Base-by-base conservation (phyloP, 2,113 vertebrate genomes). In the Thalassarche chlororhynchos region DNA sequence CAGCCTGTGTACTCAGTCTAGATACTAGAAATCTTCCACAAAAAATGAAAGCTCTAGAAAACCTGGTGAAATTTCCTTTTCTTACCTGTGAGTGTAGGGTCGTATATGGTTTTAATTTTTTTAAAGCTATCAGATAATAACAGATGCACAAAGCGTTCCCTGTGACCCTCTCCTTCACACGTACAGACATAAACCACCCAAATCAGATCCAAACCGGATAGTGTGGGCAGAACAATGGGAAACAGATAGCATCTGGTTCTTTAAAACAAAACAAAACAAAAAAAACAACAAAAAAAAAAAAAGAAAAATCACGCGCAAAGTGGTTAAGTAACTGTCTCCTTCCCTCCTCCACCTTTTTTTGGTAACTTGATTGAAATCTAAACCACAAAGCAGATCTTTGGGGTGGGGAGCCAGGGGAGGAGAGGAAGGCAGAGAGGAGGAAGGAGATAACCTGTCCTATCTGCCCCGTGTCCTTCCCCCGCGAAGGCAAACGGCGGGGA, bases 141-240 rank as follows among this genome's bases (percentile, higher is more conserved):
- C 46, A 94, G 66, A 87, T 57, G 66, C 44, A 57, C 29, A 46
- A 62, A 76, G 52, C 34, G 80, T 83, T 97, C 74, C 42, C 69
- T 58, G 17, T 71, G 76, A 83, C 68, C 52, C 58, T 77, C 46
- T 71, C 57, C 25, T 64, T 72, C 62, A 31, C 60, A 29, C 36
- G 42, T 11, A 60, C 21, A 70, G 60, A 31, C 66, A 34, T 17
- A 26, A 34, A 64, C 46, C 32, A 75, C 72, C 87, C 84, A 85
- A 80, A 94, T 24, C 68, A 86, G 83, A 91, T 81, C 89, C 70
- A 55, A 94, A 75, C 65, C 2, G 5, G 92, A 91, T 25, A 65
- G 84, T 51, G 89, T 91, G 71, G 88, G 78, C 64, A 94, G 87
- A 96, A 94, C 86, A 93, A 93, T 91, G 81, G 74, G 58, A 93